Evolutionary conservation across 1,140 invertebrate genomes (phyloP), one percentile per base, ranked within the genome.

Genomic region (Papilio xuthus): DNA sequence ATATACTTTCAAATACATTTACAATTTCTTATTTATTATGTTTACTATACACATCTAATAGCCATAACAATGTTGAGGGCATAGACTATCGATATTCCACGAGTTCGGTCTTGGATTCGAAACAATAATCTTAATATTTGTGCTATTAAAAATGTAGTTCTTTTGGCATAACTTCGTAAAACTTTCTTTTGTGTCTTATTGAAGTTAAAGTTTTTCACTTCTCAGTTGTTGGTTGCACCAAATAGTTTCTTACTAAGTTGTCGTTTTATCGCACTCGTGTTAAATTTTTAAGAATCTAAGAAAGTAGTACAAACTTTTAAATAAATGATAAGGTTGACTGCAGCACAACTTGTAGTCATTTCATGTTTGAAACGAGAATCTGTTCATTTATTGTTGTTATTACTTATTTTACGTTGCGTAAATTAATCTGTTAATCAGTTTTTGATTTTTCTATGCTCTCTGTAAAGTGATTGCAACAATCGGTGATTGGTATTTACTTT

Each of bases 311-410:
- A 67, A 67, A 67, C 60, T 32, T 67, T 26, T 67, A 67, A 67
- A 67, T 67, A 67, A 67, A 15, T 67, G 60, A 67, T 67, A 67
- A 67, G 60, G 60, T 67, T 26, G 23, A 67, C 60, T 67, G 60
- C 60, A 67, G 60, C 60, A 15, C 60, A 32, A 28, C 60, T 67
- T 67, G 60, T 13, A 67, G 60, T 12, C 23, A 2, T 67, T 67
- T 67, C 23, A 67, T 1, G 15, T 28, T 67, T 67, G 13, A 15
- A 28, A 26, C 4, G 4, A 7, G 26, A 67, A 28, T 67, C 10
- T 67, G 60, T 2, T 23, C 23, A 26, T 60, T 13, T 60, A 12
- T 9, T 26, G 12, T 12, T 26, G 0, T 60, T 26, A 26, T 26
- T 26, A 23, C 10, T 20, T 60, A 60, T 23, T 23, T 23, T 26